phyloP scores from a whole-genome alignment of 2,888 invertebrate genomes.

The Drosophila differens region DNA sequence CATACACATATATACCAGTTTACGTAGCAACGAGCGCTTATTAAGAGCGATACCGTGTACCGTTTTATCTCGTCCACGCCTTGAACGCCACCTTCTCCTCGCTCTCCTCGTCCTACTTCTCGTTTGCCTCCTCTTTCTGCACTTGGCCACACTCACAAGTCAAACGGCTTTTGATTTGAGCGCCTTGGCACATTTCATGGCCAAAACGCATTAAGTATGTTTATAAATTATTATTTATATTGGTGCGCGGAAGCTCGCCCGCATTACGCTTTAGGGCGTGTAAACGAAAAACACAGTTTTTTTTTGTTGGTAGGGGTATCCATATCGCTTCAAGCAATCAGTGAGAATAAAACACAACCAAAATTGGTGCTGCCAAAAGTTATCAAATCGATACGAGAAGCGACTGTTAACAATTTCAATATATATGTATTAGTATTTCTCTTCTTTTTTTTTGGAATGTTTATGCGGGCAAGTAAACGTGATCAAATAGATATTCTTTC shows the following conservation, averaged over 20 bases:
- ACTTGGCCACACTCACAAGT: constrained; percentile 30
- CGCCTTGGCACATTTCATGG: constrained; percentile 61
- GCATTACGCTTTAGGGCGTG: constrained; percentile 53
- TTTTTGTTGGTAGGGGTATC: constrained; percentile 14
- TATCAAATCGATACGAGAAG: constrained; percentile 67
- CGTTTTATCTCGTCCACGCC: constrained; percentile 49
- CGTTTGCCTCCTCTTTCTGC: not conserved
- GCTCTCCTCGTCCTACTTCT: not conserved
- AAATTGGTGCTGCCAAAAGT: constrained; percentile 47
- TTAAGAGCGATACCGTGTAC: constrained; percentile 38
- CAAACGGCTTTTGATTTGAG: constrained; percentile 60
- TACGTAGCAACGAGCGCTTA: constrained; percentile 28
- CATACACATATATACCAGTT: constrained; percentile 49
- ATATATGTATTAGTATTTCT: not conserved
- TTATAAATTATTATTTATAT: constrained; percentile 47
- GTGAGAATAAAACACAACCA: constrained; percentile 30
- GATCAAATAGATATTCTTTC: constrained; percentile 26
- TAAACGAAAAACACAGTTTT: constrained; percentile 55
- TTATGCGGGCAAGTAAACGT: constrained; percentile 46
- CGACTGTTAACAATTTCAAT: constrained; percentile 41
- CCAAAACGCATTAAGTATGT: constrained; percentile 49
- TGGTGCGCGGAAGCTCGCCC: constrained; percentile 53
- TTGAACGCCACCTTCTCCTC: constrained; percentile 5
- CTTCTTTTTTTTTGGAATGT: constrained; percentile 37
- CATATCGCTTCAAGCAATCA: constrained; percentile 63